Evolutionary conservation across 2,888 invertebrate genomes (phyloP), one percentile per base, ranked within the genome.

Genomic region (Boloria selene): DNA sequence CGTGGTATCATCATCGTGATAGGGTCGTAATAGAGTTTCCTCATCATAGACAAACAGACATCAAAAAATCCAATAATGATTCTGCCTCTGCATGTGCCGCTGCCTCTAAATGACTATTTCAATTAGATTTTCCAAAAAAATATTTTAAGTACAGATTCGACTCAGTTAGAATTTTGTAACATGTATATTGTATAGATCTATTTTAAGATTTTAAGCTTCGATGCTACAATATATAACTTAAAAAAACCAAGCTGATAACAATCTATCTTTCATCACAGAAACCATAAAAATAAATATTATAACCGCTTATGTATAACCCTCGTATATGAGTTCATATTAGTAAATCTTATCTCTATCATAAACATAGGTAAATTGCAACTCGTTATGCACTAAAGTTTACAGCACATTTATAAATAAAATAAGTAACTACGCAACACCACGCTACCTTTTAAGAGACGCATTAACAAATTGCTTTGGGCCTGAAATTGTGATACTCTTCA

Each of bases 391-490:
- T 76, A 73, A 81, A 81, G 78, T 83, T 80, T 82, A 77, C 76
- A 77, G 81, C 80, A 77, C 31, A 80, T 83, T 83, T 81, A 85
- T 81, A 81, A 83, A 83, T 61, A 58, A 52, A 70, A 64, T 72
- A 72, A 71, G 75, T 76, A 77, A 79, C 47, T 17, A 54, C 18
- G 54, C 73, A 73, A 77, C 74, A 77, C 77, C 78, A 79, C 85
- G 84, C 85, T 86, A 86, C 85, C 86, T 88, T 85, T 68, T 59
- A 60, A 65, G 62, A 62, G 61, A 55, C 56, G 50, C 68, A 83
- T 81, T 80, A 83, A 90, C 88, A 90, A 88, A 90, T 89, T 85
- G 81, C 84, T 83, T 75, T 79, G 74, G 78, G 79, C 78, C 80
- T 85, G 81, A 84, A 58, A 49, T 53, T 86, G 86, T 89, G 83